Conservation (phyloP, 2,113 vertebrate species). For the Burhinus oedicnemus region DNA sequence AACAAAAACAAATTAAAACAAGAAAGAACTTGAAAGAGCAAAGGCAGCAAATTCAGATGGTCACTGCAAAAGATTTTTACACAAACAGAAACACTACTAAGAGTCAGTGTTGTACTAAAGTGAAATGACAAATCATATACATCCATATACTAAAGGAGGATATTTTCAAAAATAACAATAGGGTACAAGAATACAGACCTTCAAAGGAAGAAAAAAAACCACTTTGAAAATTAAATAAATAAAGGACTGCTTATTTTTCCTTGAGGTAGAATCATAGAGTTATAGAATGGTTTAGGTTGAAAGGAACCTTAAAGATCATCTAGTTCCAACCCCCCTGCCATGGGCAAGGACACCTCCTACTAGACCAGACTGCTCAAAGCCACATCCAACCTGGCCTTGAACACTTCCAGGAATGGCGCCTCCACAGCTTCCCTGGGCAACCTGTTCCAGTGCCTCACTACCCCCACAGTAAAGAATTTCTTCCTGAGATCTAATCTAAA, state of each 20-base stretch:
- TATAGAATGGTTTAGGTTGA: too few species aligned
- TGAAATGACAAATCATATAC: neutral
- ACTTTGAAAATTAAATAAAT: neutral
- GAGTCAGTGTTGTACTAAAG: neutral
- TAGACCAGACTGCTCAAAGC: too few species aligned
- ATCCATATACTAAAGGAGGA: neutral
- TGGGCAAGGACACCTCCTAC: too few species aligned
- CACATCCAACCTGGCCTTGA: too few species aligned
- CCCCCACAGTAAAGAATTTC: too few species aligned
- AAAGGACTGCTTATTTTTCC: neutral
- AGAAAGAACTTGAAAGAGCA: neutral
- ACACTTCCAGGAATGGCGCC: too few species aligned
- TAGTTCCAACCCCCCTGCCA: too few species aligned
- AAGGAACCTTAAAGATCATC: too few species aligned
- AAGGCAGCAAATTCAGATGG: neutral
- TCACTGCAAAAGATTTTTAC: neutral
- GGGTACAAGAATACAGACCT: neutral
- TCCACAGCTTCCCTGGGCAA: too few species aligned
- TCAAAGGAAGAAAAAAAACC: neutral
- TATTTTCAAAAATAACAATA: neutral
- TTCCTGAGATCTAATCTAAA: too few species aligned
- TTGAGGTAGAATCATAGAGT: neutral
- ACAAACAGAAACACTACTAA: neutral
- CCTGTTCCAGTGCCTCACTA: too few species aligned
- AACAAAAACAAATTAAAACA: neutral